Evolutionary conservation across 2,888 invertebrate genomes (phyloP), one percentile per base, ranked within the genome.

Genomic region (Tridacna crocea): DNA sequence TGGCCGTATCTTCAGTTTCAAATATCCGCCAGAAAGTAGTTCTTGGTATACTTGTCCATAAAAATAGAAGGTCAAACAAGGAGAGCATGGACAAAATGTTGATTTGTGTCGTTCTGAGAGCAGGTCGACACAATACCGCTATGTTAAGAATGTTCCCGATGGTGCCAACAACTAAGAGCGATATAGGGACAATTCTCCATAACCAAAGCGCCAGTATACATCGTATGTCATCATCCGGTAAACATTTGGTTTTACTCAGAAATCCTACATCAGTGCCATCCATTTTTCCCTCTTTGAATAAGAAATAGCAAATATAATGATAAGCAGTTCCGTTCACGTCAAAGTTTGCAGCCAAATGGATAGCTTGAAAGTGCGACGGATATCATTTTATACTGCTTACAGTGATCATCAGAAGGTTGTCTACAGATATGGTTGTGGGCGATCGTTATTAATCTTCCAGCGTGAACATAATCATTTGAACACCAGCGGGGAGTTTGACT

Each of bases 101-200:
- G 26, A 63, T 63, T 13, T 26, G 63, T 27, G 15, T 63, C 12
- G 63, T 27, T 17, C 66, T 36, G 12, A 66, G 46, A 13, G 66
- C 11, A 12, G 26, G 55, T n/a, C 58, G 12, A 15, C 26, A 58
- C 11, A 73, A 13, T 12, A 73, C 60, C 2, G 36, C 27, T 13
- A 73, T 13, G 15, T 58, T 73, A 0, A 51, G 22, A 26, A 60
- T 55, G 27, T 73, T 73, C 13, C 73, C 73, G 3, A 73, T 15
- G 8, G 73, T 73, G n/a, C 73, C 73, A 15, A 73, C 10, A 36
- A 51, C 26, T 22, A 73, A 3, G 15, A 73, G 24, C 2, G 55
- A 27, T 8, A 26, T 19, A 27, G 73, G 73, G 27, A 73, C 55
- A 4, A 58, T 73, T 58, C 36, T 24, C 73, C 73, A 73, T 73